phyloP scores from a whole-genome alignment of 2,113 vertebrate genomes.

The Oreocharis arfaki region DNA sequence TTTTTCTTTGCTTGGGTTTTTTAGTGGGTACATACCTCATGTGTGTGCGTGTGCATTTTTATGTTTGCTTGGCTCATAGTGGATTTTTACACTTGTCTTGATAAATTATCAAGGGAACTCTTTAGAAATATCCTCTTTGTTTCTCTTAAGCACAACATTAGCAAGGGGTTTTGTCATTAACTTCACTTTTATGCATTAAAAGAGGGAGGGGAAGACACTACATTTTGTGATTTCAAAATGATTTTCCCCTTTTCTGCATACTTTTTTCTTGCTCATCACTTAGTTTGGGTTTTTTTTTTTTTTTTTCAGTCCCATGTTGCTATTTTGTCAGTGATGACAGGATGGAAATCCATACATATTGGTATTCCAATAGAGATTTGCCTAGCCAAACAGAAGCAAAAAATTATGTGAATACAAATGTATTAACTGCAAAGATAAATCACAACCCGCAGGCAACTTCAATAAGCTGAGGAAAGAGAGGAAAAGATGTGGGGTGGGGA shows the following conservation, averaged over 20 bases:
- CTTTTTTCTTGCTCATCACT: not conserved
- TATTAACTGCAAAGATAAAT: slow-evolving; percentile 36
- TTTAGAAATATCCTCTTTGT: not conserved
- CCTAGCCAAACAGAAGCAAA: slow-evolving; percentile 14
- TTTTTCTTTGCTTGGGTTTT: not conserved
- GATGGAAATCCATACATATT: slow-evolving; percentile 30
- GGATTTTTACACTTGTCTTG: not conserved
- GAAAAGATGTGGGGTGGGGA: not conserved
- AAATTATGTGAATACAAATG: slow-evolving; percentile 15
- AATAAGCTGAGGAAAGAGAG: not conserved
- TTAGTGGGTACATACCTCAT: not conserved
- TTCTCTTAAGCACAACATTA: not conserved
- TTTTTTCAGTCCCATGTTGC: not conserved
- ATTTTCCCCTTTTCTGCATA: not conserved
- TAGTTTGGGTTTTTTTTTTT: too few relatives aligned
- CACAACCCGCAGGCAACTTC: not conserved
- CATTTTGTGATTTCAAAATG: not conserved
- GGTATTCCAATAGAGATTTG: slow-evolving; percentile 29
- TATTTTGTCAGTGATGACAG: slow-evolving; percentile 25
- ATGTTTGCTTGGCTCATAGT: not conserved
- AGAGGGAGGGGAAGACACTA: not conserved
- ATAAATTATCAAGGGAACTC: not conserved
- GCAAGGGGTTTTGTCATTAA: not conserved
- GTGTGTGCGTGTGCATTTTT: not conserved
- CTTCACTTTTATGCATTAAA: slow-evolving; percentile 45